Evolutionary conservation across 2,113 vertebrate genomes (phyloP).

Genomic region (Echinops telfairi): DNA sequence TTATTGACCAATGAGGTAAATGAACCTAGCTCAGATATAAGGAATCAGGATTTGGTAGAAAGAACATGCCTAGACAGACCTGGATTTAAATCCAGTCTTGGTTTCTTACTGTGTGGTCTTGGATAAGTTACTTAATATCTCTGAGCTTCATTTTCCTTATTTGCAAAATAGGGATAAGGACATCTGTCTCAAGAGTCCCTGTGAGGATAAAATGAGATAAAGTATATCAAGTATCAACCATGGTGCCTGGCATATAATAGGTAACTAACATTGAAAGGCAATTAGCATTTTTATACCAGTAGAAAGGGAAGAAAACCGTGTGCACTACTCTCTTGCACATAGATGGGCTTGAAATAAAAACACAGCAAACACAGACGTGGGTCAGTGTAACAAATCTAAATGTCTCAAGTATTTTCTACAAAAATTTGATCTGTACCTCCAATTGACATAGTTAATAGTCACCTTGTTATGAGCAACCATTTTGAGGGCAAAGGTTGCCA

Average conservation of each 20-base stretch:
- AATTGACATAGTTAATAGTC: conserved; percentile 56
- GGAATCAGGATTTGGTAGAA: conserved; percentile 59
- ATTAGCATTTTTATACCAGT: not conserved
- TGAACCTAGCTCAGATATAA: conserved; percentile 48
- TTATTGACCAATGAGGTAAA: conserved; percentile 36
- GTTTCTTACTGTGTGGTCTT: conserved; percentile 53
- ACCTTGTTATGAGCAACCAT: conserved; percentile 98
- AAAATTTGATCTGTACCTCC: conserved; percentile 34
- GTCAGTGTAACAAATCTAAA: not conserved
- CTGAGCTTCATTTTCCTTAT: conserved; percentile 69
- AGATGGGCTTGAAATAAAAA: conserved; percentile 58
- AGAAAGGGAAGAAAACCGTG: conserved; percentile 22
- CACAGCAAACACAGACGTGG: conserved; percentile 25
- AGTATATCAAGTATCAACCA: conserved; percentile 36
- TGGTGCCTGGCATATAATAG: not conserved
- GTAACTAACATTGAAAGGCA: conserved; percentile 35
- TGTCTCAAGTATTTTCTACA: not conserved
- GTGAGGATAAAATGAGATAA: conserved; percentile 66
- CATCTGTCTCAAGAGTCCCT: conserved; percentile 61
- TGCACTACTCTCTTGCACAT: not conserved
- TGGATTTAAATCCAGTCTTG: conserved; percentile 69
- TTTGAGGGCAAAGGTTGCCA: conserved; percentile 98
- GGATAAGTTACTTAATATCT: conserved; percentile 64
- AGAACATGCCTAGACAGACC: conserved; percentile 61
- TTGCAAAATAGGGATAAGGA: conserved; percentile 67